Evolutionary conservation across 2,888 invertebrate species (phyloP).

Genomic region (Idaea straminata): DNA sequence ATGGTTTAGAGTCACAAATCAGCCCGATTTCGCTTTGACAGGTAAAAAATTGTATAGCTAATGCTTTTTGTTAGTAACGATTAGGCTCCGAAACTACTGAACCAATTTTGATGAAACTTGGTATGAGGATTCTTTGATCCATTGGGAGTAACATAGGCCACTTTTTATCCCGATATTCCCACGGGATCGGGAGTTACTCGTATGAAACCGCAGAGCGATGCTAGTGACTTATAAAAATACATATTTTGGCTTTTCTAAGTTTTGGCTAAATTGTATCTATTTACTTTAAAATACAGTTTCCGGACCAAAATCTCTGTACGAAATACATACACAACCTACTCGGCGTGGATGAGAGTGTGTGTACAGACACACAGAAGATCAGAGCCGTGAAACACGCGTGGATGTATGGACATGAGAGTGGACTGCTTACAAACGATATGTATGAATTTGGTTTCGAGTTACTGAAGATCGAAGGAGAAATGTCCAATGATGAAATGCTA

Average conservation of each 20-base stretch:
- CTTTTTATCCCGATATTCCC: no score
- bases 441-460: constrained; percentile 66
- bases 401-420: constrained; percentile 61
- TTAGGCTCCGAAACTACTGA: no score
- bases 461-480: constrained; percentile 54
- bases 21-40: no score
- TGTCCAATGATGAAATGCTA: constrained; percentile 47
- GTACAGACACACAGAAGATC: constrained; percentile 55
- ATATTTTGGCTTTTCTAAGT: constrained; percentile 5
- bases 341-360: constrained; percentile 45
- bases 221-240: no score
- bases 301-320: constrained; percentile 61
- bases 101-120: no score
- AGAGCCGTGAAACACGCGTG: constrained; percentile 63
- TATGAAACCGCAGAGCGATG: no score
- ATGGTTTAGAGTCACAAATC: no score
- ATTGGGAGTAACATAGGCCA: no score
- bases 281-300: constrained; percentile 47
- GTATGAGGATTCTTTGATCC: no score
- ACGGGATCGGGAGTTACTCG: no score
- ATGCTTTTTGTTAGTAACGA: no score
- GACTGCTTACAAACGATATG: constrained; percentile 61
- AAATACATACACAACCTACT: constrained; percentile 65
- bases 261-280: constrained; percentile 4
- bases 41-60: no score